Base-by-base conservation (phyloP, 1,140 invertebrate species). In the Ooceraea biroi region DNA sequence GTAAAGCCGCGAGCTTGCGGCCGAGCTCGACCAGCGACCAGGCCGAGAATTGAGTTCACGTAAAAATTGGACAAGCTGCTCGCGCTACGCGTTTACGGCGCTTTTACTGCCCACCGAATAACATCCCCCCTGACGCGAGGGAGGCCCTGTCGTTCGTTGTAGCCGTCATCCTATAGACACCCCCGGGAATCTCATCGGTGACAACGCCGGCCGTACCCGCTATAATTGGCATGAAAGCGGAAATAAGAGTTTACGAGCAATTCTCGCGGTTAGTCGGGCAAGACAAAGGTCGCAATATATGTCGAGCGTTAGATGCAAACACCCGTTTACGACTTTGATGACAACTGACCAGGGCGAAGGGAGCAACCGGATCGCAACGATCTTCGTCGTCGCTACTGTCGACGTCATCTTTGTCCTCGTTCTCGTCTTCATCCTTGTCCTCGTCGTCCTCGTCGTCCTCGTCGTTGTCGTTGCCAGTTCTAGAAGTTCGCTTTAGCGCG, bases 161-260 rank as follows among this genome's bases (percentile, higher is more conserved):
- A 11, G 41, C n/a, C n/a, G 44, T 36, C 19, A 7, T 36, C 7
- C 36, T 36, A n/a, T n/a, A 7, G 36, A 36, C 36, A 36, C 7
- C 36, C 36, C 36, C 36, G 36, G 46, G 19, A 55, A 55, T 66
- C 14, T 5, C 36, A 36, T 36, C 12, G 19, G 19, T 46, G 74
- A 77, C 71, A 44, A 60, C 8, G 73, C 17, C 14, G 41, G 5
- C 27, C 25, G 25, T 11, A 41, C n/a, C 27, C 14, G 30, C 19
- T 55, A 66, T 36, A 77, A 77, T 66, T 77, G 74, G 19, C 30
- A 22, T n/a, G 27, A 55, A 41, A 55, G 60, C 46, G 19, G 12
- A 66, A 77, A 77, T 77, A 66, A 66, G 74, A 77, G 30, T 52
- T 76, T 52, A 76, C 58, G 58, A 76, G 73, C 27, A 36, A 66